phyloP scores from a whole-genome alignment of 2,888 invertebrate genomes.

The Parnassius smintheus region DNA sequence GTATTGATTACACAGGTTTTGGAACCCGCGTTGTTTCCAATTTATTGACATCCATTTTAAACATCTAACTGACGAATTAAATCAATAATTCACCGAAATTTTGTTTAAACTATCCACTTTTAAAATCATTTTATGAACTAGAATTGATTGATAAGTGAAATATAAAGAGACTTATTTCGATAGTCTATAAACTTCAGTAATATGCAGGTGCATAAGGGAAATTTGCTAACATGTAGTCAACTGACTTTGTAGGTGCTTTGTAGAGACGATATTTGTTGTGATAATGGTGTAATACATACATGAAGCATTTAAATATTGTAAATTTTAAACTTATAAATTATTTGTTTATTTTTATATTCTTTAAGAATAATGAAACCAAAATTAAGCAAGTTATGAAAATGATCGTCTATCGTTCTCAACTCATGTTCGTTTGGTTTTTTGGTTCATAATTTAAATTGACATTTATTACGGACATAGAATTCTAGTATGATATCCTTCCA shows the following conservation, averaged over 20 bases:
- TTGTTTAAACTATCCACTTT: conserved; percentile 1
- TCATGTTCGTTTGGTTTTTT: too few relatives aligned
- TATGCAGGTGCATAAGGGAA: conserved; percentile 5
- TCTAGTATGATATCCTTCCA: too few relatives aligned
- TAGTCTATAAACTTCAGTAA: conserved; percentile 3
- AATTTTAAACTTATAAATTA: too few relatives aligned
- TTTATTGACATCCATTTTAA: conserved; percentile 23
- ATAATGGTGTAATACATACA: too few relatives aligned
- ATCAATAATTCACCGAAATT: conserved; percentile 31
- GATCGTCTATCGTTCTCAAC: too few relatives aligned
- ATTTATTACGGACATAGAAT: too few relatives aligned
- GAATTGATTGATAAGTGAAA: conserved; percentile 18
- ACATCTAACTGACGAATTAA: conserved; percentile 33
- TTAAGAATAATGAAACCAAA: too few relatives aligned
- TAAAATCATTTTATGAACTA: conserved; percentile 16
- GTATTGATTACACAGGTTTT: conserved; percentile 21
- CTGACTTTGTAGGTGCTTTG: conserved; percentile 11
- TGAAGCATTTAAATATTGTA: too few relatives aligned
- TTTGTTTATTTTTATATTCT: too few relatives aligned
- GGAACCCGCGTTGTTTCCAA: conserved; percentile 22
- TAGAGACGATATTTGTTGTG: too few relatives aligned
- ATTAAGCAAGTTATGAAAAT: too few relatives aligned
- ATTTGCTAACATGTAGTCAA: conserved; percentile 19
- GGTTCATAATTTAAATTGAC: too few relatives aligned
- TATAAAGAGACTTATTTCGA: conserved; percentile 5